A percentile compares a stretch with the other conserved stretches of the same genome.
phyloP scores from a whole-genome alignment of 2,888 invertebrate species.

The Drosophila meridionalis region DNA sequence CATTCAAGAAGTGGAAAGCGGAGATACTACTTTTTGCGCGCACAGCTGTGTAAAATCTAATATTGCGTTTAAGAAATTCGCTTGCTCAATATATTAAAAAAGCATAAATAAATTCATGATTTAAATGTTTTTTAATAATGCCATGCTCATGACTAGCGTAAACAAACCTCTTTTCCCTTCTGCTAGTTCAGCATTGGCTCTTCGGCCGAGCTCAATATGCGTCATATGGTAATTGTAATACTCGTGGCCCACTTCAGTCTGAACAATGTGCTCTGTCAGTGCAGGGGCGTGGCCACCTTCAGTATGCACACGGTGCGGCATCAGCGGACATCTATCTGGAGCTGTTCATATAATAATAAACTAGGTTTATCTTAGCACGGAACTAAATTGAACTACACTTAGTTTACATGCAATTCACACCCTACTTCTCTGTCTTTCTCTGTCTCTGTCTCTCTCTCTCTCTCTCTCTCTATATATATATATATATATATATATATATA shows the following conservation, averaged over 20 bases:
- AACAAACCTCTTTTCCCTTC: not conserved
- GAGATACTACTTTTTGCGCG: no score
- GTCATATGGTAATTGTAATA: not conserved
- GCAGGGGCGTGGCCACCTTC: conserved; percentile 42
- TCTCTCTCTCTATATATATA: no score
- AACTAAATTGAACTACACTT: not conserved
- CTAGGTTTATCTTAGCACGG: not conserved
- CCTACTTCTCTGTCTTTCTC: not conserved
- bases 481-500: no score
- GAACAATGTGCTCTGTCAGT: conserved; percentile 40
- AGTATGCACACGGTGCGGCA: conserved; percentile 22
- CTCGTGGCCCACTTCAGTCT: not conserved
- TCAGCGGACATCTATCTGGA: conserved; percentile 36
- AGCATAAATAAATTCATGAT: no score
- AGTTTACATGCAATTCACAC: no score
- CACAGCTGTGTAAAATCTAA: no score
- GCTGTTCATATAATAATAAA: conserved; percentile 33
- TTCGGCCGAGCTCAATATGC: not conserved
- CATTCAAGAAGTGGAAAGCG: no score
- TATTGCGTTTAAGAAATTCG: no score
- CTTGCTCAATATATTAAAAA: no score
- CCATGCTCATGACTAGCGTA: no score
- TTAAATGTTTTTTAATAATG: conserved; percentile 14
- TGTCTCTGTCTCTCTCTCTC: no score
- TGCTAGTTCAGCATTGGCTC: not conserved